Conservation (phyloP, 2,797 vertebrate genomes). For the Limnodromus scolopaceus region DNA sequence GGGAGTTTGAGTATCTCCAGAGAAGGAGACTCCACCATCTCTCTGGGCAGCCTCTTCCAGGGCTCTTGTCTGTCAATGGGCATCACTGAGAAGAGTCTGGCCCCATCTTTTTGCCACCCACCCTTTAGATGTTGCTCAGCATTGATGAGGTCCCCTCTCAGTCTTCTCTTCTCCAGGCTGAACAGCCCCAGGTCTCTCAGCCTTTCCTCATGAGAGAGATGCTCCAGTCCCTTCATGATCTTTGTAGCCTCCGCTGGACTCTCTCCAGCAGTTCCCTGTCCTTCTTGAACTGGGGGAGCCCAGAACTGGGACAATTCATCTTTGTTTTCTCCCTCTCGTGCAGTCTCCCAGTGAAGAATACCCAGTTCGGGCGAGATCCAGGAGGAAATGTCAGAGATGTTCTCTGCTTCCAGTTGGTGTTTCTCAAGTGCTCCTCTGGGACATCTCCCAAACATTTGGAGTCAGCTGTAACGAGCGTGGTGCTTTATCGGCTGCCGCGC, state of each 20-base stretch:
- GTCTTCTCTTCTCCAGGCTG: not conserved
- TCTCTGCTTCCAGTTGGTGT: not conserved
- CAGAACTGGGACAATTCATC: not conserved
- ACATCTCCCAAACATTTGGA: not conserved
- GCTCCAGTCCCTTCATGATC: not conserved
- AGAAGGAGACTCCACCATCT: not conserved
- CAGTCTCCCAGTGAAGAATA: not conserved
- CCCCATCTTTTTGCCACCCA: not conserved
- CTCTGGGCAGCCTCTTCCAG: not conserved
- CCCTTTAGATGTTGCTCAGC: not conserved
- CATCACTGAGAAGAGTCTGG: not conserved
- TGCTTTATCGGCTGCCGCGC: not conserved
- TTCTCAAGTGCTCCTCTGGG: not conserved
- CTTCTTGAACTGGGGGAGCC: not conserved
- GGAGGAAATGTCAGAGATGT: not conserved
- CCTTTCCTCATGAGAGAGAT: not conserved
- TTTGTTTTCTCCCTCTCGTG: not conserved
- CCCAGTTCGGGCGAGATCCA: not conserved
- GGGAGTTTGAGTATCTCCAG: not conserved
- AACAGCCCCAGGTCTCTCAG: not conserved
- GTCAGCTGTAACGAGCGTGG: not conserved
- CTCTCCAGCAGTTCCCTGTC: not conserved
- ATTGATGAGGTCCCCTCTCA: not conserved
- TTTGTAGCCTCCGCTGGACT: not conserved
- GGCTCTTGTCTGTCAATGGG: not conserved